Base-by-base conservation (phyloP, 2,797 vertebrate species). In the Percopsis omiscomaycus region DNA sequence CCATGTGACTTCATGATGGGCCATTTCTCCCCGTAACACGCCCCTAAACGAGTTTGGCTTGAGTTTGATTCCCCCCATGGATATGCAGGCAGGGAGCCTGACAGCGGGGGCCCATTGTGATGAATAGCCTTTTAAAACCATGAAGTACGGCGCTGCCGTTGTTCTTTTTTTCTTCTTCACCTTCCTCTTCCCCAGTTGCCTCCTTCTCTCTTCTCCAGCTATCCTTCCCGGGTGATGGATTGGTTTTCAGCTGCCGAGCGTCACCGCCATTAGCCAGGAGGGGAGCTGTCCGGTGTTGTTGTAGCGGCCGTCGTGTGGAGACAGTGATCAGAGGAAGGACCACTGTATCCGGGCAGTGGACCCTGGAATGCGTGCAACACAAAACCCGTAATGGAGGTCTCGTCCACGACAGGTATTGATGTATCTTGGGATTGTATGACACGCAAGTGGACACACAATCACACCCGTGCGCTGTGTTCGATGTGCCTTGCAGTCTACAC, bases 121-220 rank as follows among this genome's bases (percentile, higher is more conserved):
- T 92, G 79, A 92, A 93, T 91, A 86, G 89, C 87, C 86, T 87
- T 91, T 91, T 91, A 88, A 90, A 91, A 86, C 80, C 73, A 92
- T 88, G 89, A 91, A 91, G 87, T 90, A 84, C 79, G 85, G 77
- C 51, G 1, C 71, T 49, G 47, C 79, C 81, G 79, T 84, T 85
- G 85, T 87, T 84, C 85, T 83, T 63, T 75, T 78, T 68, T 44
- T 61, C 14, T 69, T 1, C 42, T 48, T 44, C 15, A 29, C 28
- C 66, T 61, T 66, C 67, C 67, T 74, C 32, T 27, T 55, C 57
- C 68, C 16, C 52, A 52, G 29, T 47, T 12, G 57, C 53, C 59
- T 64, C 16, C 37, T 67, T 60, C 51, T 58, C 64, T 55, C 61
- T 68, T 64, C 50, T 68, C 73, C 63, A 28, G 50, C 13, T 29